Evolutionary conservation across 1,140 invertebrate genomes (phyloP), one percentile per base, ranked within the genome.

Genomic region (Anadara kagoshimensis): DNA sequence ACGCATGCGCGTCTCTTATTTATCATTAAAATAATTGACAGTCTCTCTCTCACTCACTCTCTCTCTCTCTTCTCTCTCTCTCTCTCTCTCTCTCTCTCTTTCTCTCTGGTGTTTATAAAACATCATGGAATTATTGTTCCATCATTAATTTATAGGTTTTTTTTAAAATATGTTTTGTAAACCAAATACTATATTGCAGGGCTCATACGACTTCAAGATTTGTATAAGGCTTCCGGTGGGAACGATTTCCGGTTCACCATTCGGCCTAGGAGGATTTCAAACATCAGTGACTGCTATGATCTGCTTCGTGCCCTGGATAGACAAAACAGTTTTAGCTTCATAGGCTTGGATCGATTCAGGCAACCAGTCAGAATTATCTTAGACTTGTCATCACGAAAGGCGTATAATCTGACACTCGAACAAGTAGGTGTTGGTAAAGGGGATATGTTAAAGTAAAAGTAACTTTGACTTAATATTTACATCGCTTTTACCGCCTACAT

Each of bases 371-470:
- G 74, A 65, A 86, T 86, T 14, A 76, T 86, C 5, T 67, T 85
- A 44, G 85, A 86, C 51, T 65, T 86, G 3, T 79, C 79, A 1
- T 79, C 81, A 2, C 64, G 63, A n/a, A 63, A 67, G 12, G 78
- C 83, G 26, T 81, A 81, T 45, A 78, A 78, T 47, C 29, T 64
- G 2, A 78, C 84, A 11, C 62, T 84, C 49, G 77, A 81, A 54
- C 83, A 84, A 81, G 83, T 86, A 51, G 45, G 53, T 12, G 24
- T 26, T 41, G 16, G n/a, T 2, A 54, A 24, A n/a, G n/a, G n/a
- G n/a, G n/a, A n/a, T n/a, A n/a, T n/a, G n/a, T n/a, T n/a, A n/a
- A n/a, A n/a, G n/a, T n/a, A n/a, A n/a, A n/a, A n/a, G n/a, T n/a
- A n/a, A n/a, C n/a, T n/a, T n/a, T n/a, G n/a, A n/a, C n/a, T n/a